Evolutionary conservation across 2,113 vertebrate species (phyloP).

Genomic region (Anseranas semipalmata): DNA sequence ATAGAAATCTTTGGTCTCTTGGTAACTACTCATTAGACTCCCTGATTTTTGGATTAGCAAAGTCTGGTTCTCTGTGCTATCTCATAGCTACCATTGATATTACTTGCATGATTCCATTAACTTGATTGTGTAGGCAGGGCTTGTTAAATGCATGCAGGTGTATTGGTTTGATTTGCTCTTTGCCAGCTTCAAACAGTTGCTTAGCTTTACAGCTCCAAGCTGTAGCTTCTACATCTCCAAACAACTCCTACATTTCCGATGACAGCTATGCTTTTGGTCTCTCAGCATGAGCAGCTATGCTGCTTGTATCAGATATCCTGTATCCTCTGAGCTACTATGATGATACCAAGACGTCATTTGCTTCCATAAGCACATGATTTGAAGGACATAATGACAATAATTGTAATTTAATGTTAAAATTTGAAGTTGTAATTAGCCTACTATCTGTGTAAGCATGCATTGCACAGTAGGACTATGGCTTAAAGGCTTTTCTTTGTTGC

Average conservation of each 20-base stretch:
- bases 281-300: background rate
- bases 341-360: background rate
- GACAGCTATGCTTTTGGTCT: background rate
- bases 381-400: background rate
- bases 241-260: accelerated
- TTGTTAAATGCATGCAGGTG: background rate
- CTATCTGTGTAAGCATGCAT: background rate
- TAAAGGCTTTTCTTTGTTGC: constrained; percentile 6
- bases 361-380: background rate
- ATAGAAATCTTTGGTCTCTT: background rate
- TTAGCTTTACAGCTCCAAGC: background rate
- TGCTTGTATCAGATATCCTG: background rate
- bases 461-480: background rate
- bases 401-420: no score
- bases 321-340: background rate
- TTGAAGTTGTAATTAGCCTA: background rate
- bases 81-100: background rate
- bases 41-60: background rate
- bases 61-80: background rate
- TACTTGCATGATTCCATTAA: background rate
- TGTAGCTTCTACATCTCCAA: background rate
- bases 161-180: background rate
- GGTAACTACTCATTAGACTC: background rate
- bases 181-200: background rate
- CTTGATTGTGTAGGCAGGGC: background rate